Evolutionary conservation across 2,797 vertebrate genomes (phyloP).

Genomic region (Sylvia borin): DNA sequence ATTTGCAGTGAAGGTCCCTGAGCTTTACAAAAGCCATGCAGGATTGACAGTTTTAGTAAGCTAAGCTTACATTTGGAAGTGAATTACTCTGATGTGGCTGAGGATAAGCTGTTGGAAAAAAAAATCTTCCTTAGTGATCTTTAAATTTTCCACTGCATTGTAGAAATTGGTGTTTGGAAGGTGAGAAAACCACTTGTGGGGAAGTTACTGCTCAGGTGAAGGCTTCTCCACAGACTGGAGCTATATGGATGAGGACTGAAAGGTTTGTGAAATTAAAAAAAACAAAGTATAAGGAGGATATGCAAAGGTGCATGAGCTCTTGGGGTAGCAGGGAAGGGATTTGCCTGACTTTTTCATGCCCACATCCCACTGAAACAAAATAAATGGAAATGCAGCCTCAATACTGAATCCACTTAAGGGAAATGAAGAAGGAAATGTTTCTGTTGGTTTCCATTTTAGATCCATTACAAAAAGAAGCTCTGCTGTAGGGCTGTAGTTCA

Average conservation of each 20-base stretch:
- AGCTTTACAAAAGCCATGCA: background rate
- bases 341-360: background rate
- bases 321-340: background rate
- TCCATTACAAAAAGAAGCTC: background rate
- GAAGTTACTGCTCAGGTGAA: background rate
- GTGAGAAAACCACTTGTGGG: background rate
- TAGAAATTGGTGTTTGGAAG: background rate
- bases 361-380: background rate
- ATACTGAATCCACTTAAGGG: background rate
- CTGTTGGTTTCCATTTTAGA: background rate
- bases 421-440: background rate
- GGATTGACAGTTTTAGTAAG: background rate
- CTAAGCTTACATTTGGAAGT: background rate
- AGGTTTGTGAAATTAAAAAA: background rate
- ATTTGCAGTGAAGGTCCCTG: background rate
- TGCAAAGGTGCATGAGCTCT: background rate
- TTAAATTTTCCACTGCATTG: background rate
- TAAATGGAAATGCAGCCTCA: background rate
- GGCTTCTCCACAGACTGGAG: background rate
- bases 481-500: background rate
- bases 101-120: background rate
- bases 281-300: background rate
- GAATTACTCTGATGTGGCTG: background rate
- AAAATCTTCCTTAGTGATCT: background rate
- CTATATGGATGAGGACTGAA: background rate